Evolutionary conservation across 2,113 vertebrate species (phyloP), one percentile per base, ranked within the genome.

Genomic region (Spilogale gracilis): DNA sequence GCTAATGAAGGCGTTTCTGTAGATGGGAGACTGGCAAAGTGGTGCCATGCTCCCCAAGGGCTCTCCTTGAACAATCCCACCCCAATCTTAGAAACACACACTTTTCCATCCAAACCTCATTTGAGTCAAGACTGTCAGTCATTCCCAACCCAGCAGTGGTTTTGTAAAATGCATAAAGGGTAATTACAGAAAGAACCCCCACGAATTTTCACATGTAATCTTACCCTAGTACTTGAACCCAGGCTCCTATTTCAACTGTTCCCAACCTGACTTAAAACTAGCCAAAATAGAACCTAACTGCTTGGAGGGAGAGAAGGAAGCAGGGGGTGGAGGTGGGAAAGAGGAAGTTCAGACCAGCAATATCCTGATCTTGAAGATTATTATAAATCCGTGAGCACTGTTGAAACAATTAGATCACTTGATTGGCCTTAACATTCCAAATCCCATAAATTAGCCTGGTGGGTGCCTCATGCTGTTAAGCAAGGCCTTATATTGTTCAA

Each of bases 361-460:
- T 96, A 63, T 78, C 81, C 78, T 63, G 81, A 91, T 90, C 80
- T 78, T 91, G 78, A 95, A 95, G 94, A 94, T 79, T 95, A 92
- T 93, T 82, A 71, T 89, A 97, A 94, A 98, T 84, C 95, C 88
- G 80, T 96, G 94, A 92, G 76, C 91, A 80, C 27, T 56, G 76
- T 94, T 91, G 93, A 97, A 95, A 95, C 95, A 96, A 94, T 97
- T 88, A 95, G 97, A 93, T 95, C 92, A 79, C 67, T 95, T 97
- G 95, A 98, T 96, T 91, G 78, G 78, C 88, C 92, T 96, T 93
- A 96, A 74, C 76, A 52, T 84, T 92, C 90, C 94, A 92, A 86
- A 80, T 96, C 76, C 71, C 45, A 65, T 91, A 79, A 96, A 94
- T 96, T 80, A 98, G 88, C 85, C 84, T 89, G 38, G 20, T 89